These are phyloP conservation scores for Zaprionus gabonicus DNA, from an alignment of 1,140 invertebrate species.

Conservation along the genomic window DNA sequence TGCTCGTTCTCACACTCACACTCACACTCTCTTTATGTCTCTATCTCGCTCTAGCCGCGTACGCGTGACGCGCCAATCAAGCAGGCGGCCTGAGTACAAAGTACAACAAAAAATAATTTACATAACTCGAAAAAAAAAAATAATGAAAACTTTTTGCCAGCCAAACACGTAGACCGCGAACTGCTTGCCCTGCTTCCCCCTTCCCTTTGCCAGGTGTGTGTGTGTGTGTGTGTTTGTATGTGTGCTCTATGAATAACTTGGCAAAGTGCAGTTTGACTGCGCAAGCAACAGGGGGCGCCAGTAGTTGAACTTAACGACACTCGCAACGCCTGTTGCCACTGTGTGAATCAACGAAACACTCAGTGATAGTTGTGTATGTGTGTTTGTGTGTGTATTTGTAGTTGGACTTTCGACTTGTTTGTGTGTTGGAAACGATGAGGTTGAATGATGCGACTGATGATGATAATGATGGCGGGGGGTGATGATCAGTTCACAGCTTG, in stretches of 20 bases:
- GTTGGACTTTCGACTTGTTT: conserved; percentile 79
- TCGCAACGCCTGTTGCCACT: conserved; percentile 4
- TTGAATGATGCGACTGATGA: conserved; percentile 5
- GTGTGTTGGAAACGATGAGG: conserved; percentile 34
- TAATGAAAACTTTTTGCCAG: conserved; percentile 21
- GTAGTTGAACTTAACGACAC: conserved; percentile 2
- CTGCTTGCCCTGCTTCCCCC: conserved; percentile 3
- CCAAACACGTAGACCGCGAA: conserved; percentile 29
- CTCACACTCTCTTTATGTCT: too few relatives aligned
- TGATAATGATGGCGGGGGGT: conserved; percentile 10
- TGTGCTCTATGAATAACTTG: conserved; percentile 48
- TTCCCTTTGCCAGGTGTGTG: not conserved
- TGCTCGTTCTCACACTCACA: not conserved
- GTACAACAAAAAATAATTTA: conserved; percentile 40
- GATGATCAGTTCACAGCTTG: conserved; percentile 21
- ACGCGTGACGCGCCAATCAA: conserved; percentile 25
- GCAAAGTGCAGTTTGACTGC: conserved; percentile 41
- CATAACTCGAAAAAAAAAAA: conserved; percentile 35
- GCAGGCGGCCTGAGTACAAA: conserved; percentile 27
- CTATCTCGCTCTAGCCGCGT: not conserved
- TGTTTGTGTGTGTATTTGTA: conserved; percentile 4
- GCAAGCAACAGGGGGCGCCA: conserved; percentile 41
- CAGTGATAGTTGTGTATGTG: not conserved
- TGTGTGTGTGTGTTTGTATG: conserved; percentile 16
- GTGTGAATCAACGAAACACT: conserved; percentile 18